Base-by-base conservation (phyloP, 2,113 vertebrate species). In the Acanthisitta chloris region DNA sequence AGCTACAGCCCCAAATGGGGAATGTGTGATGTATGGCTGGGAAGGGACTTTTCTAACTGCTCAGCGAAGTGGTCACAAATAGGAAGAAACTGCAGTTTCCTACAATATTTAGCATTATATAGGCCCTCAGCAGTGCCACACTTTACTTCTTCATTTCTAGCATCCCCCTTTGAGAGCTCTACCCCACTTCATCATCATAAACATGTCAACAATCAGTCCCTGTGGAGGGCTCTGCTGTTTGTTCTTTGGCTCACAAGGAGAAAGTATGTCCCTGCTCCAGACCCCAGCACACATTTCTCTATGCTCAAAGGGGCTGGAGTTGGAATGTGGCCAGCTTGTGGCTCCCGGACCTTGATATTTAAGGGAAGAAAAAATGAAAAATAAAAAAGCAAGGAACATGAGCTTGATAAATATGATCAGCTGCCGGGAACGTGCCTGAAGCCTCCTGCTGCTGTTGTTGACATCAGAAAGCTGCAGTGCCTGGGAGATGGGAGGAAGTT, bases 131-230 rank as follows among this genome's bases (percentile, higher is more conserved):
- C 96, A 97, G 95, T 96, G 93, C 92, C 95, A 96, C 90, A n/a
- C 95, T 95, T 97, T 71, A 89, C 96, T 97, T 93, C 96, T 96
- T 96, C 96, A 97, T 97, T 97, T 95, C 73, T 81, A 71, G 92
- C 94, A 79, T 94, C 92, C 95, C 88, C 89, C 64, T 97, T 95
- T 70, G 97, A 96, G 94, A 95, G 86, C 73, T 96, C 80, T 92
- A 81, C 82, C 85, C 93, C 91, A 97, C 95, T 98, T 97, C 92
- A 98, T 97, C 97, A 98, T 97, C 97, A 98, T 98, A 98, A 97
- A 98, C 95, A 92, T 97, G 97, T 98, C 97, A 97, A 95, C 97
- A 95, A 90, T 81, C 71, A 40, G 84, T 95, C 96, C 97, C 96
- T 3, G 6, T 58, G 94, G 97, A 96, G 78, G 57, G 85, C 73